Base-by-base conservation (phyloP, 1,140 invertebrate genomes). In the Pseudomyrmex cubaensis region DNA sequence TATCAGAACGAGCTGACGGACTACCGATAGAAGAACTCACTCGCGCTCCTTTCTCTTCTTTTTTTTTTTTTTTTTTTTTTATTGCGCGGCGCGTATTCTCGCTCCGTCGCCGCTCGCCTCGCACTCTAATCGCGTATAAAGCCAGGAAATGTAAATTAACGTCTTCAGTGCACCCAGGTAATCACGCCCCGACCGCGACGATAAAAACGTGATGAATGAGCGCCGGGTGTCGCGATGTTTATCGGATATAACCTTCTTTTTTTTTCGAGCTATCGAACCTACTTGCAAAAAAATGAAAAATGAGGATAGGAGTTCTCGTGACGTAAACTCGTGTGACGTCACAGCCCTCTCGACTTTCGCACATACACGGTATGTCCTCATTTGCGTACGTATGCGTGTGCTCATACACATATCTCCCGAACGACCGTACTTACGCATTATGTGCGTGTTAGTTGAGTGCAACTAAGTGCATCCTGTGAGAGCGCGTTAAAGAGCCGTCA, bases 121-220 rank as follows among this genome's bases (percentile, higher is more conserved):
- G 61, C 15, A n/a, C 66, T 17, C 66, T 52, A 9, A 50, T 56
- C 72, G 9, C 76, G 61, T 85, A 82, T 44, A 56, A 74, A 22
- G 75, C 54, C 76, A 86, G 90, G 84, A 91, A 90, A 90, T 91
- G 89, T 87, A 90, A 90, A 90, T 90, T 90, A 90, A 87, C 89
- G 84, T 89, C 76, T 70, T 56, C 54, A 82, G 86, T 78, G 84
- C 75, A 77, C 50, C 73, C 88, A 87, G 89, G 89, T 88, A 90
- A 90, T 90, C 89, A 90, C 88, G 89, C 62, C 82, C n/a, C 59
- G 72, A 86, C 62, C 82, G 13, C 59, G 66, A 44, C 82, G 89
- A 90, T 90, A 90, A 90, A 90, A 90, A 86, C 70, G 89, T 90
- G 89, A 90, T 90, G 88, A 90, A 90, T 83, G 76, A 90, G 80